Conservation (phyloP, 30 jellyfish, hydroid and myxozoan species). For the Hydractinia symbiolongicarpus region DNA sequence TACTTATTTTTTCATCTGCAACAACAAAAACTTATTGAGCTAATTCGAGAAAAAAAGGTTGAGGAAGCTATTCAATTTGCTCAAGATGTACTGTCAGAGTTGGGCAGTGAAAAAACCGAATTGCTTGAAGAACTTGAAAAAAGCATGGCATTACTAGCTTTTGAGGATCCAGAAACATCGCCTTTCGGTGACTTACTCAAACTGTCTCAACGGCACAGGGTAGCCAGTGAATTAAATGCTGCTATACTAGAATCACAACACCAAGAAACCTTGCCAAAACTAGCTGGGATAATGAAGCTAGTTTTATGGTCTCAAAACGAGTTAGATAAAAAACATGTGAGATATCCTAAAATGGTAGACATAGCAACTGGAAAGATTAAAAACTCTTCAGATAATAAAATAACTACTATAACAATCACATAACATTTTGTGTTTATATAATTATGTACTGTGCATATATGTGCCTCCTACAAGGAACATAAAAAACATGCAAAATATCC, state of each 20-base stretch:
- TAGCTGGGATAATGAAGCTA: conserved; percentile 68
- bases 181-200: conserved; percentile 86
- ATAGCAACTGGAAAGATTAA: conserved; percentile 59
- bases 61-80: conserved; percentile 83
- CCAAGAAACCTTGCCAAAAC: conserved; percentile 77
- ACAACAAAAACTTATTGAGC: conserved; percentile 90
- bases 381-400: conserved; percentile 27
- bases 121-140: conserved; percentile 76
- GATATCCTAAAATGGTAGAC: conserved; percentile 84
- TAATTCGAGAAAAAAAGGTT: conserved; percentile 61
- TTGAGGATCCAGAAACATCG: conserved; percentile 71
- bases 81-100: conserved; percentile 86
- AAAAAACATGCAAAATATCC: conserved; percentile 78
- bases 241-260: conserved; percentile 88
- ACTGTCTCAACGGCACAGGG: conserved; percentile 74
- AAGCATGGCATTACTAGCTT: conserved; percentile 93
- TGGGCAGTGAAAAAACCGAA: conserved; percentile 56
- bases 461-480: background rate
- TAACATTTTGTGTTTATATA: background rate
- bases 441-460: too few relatives aligned
- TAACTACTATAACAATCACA: conserved; percentile 11
- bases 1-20: conserved; percentile 79
- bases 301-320: conserved; percentile 82
- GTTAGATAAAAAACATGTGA: conserved; percentile 68
- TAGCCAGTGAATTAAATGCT: conserved; percentile 94